A percentile compares a stretch with the other conserved stretches of the same genome.
phyloP scores from a whole-genome alignment of 1,140 invertebrate species.

The Uloborus diversus region DNA sequence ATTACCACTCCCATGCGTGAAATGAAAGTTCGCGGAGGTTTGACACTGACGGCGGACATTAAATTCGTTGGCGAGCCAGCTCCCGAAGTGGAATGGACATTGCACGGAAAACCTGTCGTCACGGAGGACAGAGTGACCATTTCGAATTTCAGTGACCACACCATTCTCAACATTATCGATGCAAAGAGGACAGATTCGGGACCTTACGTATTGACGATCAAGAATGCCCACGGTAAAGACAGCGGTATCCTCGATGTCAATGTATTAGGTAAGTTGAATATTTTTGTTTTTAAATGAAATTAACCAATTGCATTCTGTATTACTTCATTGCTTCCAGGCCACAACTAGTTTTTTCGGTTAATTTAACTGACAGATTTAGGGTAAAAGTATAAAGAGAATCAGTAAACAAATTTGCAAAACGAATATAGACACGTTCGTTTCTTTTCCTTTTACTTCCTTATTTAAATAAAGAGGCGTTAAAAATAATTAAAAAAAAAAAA shows the following conservation, averaged over 20 bases:
- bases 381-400: too few relatives aligned
- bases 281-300: background rate
- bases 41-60: constrained; percentile 91
- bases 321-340: too few relatives aligned
- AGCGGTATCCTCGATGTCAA: constrained; percentile 88
- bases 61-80: constrained; percentile 91
- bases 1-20: constrained; percentile 89
- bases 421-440: too few relatives aligned
- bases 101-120: constrained; percentile 76
- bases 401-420: too few relatives aligned
- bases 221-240: constrained; percentile 88
- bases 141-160: constrained; percentile 81
- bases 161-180: constrained; percentile 89
- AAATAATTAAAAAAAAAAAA: too few relatives aligned
- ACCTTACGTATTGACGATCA: constrained; percentile 79
- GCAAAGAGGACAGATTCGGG: constrained; percentile 85
- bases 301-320: background rate
- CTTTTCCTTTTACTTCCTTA: too few relatives aligned
- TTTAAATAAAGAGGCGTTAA: too few relatives aligned
- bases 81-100: constrained; percentile 87
- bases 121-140: constrained; percentile 85
- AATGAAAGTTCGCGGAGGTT: constrained; percentile 88
- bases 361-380: too few relatives aligned
- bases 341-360: too few relatives aligned
- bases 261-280: constrained; percentile 75